phyloP scores from a whole-genome alignment of 1,140 invertebrate species.

The Muscidifurax raptorellus region DNA sequence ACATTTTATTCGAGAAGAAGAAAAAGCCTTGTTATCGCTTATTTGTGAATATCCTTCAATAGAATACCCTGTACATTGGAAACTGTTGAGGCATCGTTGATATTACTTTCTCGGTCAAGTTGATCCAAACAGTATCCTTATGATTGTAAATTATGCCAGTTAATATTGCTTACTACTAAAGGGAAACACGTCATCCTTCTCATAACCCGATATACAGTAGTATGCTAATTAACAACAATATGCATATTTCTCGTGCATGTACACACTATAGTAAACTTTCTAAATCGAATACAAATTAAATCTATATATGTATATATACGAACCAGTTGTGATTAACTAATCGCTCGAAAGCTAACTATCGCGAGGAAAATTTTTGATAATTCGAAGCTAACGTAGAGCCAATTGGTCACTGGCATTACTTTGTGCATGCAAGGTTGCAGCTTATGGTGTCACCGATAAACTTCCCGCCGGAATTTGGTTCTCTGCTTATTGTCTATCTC shows the following conservation, averaged over 20 bases:
- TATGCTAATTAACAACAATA: background rate
- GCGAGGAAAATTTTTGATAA: background rate
- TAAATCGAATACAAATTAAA: background rate
- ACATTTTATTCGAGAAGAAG: background rate
- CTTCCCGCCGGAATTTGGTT: background rate
- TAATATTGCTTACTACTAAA: background rate
- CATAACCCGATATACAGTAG: constrained; percentile 34
- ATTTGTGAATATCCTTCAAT: background rate
- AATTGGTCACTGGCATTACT: background rate
- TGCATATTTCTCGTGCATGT: background rate
- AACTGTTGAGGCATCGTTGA: background rate
- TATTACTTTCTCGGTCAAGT: background rate
- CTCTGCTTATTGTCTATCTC: background rate
- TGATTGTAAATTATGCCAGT: background rate
- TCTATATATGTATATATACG: too few species aligned
- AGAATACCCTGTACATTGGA: background rate
- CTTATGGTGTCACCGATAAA: background rate
- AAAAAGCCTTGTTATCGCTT: background rate
- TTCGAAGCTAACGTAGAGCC: background rate
- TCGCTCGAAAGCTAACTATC: background rate
- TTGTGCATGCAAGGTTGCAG: background rate
- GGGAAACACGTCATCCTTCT: background rate
- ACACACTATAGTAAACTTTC: background rate
- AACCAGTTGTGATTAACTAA: background rate
- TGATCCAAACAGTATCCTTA: background rate